Conservation (phyloP, 2,797 vertebrate species). For the Xyrichtys novacula region DNA sequence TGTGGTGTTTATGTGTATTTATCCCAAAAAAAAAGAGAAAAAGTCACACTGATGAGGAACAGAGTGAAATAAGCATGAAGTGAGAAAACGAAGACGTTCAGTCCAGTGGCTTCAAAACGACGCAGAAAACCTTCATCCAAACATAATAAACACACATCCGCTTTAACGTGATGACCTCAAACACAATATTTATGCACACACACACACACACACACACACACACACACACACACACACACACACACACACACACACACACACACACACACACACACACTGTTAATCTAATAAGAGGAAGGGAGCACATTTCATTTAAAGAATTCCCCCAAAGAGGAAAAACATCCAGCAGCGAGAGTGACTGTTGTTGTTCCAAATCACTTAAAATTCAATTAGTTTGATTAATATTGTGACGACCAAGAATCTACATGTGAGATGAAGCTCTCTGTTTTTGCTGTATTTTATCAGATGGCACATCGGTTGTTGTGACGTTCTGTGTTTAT, state of each 20-base stretch:
- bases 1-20: background rate
- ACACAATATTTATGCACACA: slow-evolving; percentile 15
- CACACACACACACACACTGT: slow-evolving; percentile 21
- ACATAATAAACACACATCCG: slow-evolving; percentile 38
- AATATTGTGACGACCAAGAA: background rate
- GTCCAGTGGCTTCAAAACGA: slow-evolving; percentile 5
- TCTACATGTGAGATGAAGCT: slow-evolving; percentile 1
- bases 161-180: slow-evolving; percentile 9
- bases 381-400: background rate
- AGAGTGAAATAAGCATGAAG: background rate
- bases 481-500: slow-evolving; percentile 54
- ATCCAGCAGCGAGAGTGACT: slow-evolving; percentile 22
- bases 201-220: slow-evolving; percentile 22
- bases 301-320: slow-evolving; percentile 11
- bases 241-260: slow-evolving; percentile 26
- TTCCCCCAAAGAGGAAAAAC: slow-evolving; percentile 22
- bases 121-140: slow-evolving; percentile 22
- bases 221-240: slow-evolving; percentile 27
- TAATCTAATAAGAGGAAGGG: slow-evolving; percentile 42
- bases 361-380: slow-evolving; percentile 12
- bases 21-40: background rate
- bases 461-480: slow-evolving; percentile 18
- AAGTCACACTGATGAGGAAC: background rate
- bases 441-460: slow-evolving; percentile 1
- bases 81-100: slow-evolving; percentile 3